phyloP scores from a whole-genome alignment of 2,888 invertebrate species.

The Tetheella fluctuosa region DNA sequence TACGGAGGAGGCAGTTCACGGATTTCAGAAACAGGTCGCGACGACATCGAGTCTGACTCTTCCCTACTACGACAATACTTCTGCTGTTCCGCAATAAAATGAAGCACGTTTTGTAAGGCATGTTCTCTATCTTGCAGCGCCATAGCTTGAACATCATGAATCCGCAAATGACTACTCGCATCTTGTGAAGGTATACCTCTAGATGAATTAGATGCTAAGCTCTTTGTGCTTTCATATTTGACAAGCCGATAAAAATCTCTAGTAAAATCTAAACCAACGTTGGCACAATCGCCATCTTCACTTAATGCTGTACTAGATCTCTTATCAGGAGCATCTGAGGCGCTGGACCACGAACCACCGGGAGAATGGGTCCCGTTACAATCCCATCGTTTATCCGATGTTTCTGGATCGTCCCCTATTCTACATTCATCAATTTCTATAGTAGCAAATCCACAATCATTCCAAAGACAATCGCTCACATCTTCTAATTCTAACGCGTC shows the following conservation, averaged over 20 bases:
- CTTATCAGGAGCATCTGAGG: constrained; percentile 86
- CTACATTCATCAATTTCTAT: constrained; percentile 88
- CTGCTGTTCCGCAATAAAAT: constrained; percentile 91
- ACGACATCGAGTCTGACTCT: constrained; percentile 83
- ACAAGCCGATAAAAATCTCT: constrained; percentile 92
- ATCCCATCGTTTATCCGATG: constrained; percentile 86
- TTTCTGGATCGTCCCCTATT: constrained; percentile 73
- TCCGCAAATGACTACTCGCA: constrained; percentile 71
- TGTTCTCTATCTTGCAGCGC: constrained; percentile 86
- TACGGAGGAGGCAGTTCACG: constrained; percentile 83
- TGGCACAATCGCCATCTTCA: constrained; percentile 88
- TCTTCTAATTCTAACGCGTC: constrained; percentile 89
- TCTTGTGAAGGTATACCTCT: constrained; percentile 85
- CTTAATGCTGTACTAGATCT: constrained; percentile 88
- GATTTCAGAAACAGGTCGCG: constrained; percentile 82
- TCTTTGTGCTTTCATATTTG: constrained; percentile 92
- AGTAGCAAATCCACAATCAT: constrained; percentile 88
- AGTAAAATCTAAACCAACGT: constrained; percentile 89
- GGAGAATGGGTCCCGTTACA: constrained; percentile 84
- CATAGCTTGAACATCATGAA: constrained; percentile 77
- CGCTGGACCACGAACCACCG: constrained; percentile 85
- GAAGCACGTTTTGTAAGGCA: constrained; percentile 88
- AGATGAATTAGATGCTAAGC: constrained; percentile 89
- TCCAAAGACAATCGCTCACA: constrained; percentile 89
- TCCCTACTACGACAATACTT: constrained; percentile 87